Evolutionary conservation across 2,888 invertebrate species (phyloP), one percentile per base, ranked within the genome.

Genomic region (Sinhomidia bicolor): DNA sequence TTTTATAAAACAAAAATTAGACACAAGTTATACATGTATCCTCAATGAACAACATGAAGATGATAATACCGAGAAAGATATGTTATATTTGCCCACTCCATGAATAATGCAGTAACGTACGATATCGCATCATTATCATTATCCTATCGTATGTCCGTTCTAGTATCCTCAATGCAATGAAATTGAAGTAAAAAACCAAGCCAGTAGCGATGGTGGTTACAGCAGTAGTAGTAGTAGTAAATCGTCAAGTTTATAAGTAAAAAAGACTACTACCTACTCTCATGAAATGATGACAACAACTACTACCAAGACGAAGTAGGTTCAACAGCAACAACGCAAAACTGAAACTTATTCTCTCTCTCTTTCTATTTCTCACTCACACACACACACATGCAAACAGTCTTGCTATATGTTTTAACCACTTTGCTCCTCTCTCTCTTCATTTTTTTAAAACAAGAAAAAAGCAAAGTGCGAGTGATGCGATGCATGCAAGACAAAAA

Each of bases 101-200:
- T 78, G 78, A 78, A 78, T 78, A 54, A n/a, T n/a, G n/a, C n/a
- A 78, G 57, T 78, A 78, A 78, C 57, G 78, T 32, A 71, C 44
- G n/a, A n/a, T 9, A 29, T 29, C 26, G 32, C 36, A 57, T 32
- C 57, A 36, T 32, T 20, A 78, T 76, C 54, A 76, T 76, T 26
- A 32, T 65, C 23, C 9, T 65, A 82, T 83, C 71, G 20, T 62
- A 71, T 86, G 80, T 86, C 85, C 85, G 85, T 57, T 79, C 85
- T 86, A 86, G 85, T 86, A 86, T 86, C 85, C 85, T 71, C 85
- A 86, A 86, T 86, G 85, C 20, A 47, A 14, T 36, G 20, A 57
- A 54, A 51, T 51, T 5, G 41, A 41, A 20, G 5, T n/a, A 74
- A 51, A 47, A 44, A 71, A 74, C 23, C 47, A 5, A 0, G 74